Base-by-base conservation (phyloP, 1,140 invertebrate species). In the Scaptomyza montana region DNA sequence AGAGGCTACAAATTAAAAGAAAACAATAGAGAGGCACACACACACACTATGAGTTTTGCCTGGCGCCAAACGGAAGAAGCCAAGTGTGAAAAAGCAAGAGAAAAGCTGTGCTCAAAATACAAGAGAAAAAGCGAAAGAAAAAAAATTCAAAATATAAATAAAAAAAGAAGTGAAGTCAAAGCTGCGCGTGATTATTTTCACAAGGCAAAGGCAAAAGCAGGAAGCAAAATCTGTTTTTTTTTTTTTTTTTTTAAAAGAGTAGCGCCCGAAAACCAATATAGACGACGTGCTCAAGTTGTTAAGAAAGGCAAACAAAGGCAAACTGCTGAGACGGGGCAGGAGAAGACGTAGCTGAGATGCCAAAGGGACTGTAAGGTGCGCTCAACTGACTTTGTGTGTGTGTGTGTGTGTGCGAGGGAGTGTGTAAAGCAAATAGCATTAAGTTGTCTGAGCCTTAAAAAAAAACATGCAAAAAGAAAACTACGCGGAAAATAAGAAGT, bases 261-360 rank as follows among this genome's bases (percentile, higher is more conserved):
- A 77, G 64, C 65, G 84, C 78, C 75, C 74, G 77, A 87, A 87
- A 87, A 89, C 84, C 84, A 87, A 87, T 87, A 87, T 81, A 67
- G 73, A 87, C 79, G 84, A 89, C 84, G 84, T 87, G 84, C 84
- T 87, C 84, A 87, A 87, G 84, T 87, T 87, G 84, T 87, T 87
- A 87, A 87, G 87, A 89, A 87, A 71, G 75, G 62, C 84, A 87
- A 89, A 89, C 82, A 89, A 89, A 87, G 70, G 68, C 68, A 63
- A 55, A 33, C 30, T 67, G 64, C 10, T 13, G 10, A 8, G 28
- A 33, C 12, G 5, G 30, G 49, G 61, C 30, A 21, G 13, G 53
- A 33, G 7, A 36, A 57, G 45, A 0, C 47, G 51, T 47, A 45
- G 59, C 25, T 30, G 36, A 46, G 71, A 49, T 50, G 41, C 8